Conservation (phyloP, 2,797 vertebrate species). For the Pipistrellus pipistrellus region DNA sequence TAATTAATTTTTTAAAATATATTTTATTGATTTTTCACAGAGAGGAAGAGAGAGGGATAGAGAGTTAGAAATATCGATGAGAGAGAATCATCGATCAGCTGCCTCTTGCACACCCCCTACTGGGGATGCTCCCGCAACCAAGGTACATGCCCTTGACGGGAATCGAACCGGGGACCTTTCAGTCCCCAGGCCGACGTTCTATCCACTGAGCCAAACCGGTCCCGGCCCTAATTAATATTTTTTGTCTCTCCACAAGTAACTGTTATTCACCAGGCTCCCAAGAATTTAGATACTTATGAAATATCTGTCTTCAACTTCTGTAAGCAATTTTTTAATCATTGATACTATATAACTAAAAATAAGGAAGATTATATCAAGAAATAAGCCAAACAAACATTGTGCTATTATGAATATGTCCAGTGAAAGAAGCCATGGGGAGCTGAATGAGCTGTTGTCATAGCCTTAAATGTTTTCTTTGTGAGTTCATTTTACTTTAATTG, state of each 20-base stretch:
- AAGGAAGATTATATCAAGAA: conserved; percentile 47
- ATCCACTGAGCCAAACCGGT: no score
- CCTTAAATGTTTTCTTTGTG: conserved; percentile 74
- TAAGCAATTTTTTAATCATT: conserved; percentile 31
- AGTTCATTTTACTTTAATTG: conserved; percentile 86
- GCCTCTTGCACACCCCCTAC: no score
- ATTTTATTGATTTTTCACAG: no score
- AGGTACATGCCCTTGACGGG: no score
- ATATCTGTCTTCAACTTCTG: conserved; percentile 33
- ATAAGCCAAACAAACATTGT: conserved; percentile 51
- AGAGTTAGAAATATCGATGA: no score
- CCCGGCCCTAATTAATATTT: neutral
- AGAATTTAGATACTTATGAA: conserved; percentile 34
- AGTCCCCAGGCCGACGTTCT: no score
- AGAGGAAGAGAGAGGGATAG: no score
- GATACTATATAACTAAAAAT: conserved; percentile 65
- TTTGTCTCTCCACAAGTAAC: conserved; percentile 18
- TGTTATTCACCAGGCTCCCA: conserved; percentile 11
- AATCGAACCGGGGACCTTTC: no score
- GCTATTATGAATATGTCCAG: conserved; percentile 81
- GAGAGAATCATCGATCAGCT: no score
- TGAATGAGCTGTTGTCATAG: conserved; percentile 72
- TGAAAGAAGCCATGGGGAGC: conserved; percentile 78
- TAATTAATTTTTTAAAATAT: neutral
- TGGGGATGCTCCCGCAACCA: no score